These are phyloP conservation scores for Neosilurus mollespiculum DNA, from an alignment of 2,797 vertebrate genomes.

Conservation along the genomic window DNA sequence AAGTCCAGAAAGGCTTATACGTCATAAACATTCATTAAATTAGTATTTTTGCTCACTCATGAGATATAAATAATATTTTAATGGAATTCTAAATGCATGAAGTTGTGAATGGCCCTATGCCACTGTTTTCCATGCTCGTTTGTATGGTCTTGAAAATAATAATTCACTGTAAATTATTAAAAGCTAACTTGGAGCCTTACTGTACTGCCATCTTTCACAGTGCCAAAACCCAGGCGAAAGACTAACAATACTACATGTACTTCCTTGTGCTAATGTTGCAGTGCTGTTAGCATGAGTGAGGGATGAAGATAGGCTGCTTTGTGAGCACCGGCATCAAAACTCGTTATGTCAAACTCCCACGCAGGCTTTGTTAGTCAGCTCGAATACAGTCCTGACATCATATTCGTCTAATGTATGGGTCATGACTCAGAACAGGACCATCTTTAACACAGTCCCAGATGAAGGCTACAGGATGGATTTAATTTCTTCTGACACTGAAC, in stretches of 20 bases:
- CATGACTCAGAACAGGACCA: slow-evolving; percentile 37
- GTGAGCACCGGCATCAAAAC: slow-evolving; percentile 45
- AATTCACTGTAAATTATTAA: slow-evolving; percentile 13
- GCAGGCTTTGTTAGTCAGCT: slow-evolving; percentile 33
- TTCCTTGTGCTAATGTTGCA: slow-evolving; percentile 2
- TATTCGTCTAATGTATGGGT: slow-evolving; percentile 45
- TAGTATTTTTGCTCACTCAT: background rate
- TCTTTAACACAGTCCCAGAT: slow-evolving; percentile 47
- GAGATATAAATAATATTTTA: background rate
- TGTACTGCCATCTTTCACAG: background rate
- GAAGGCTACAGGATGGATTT: slow-evolving; percentile 53
- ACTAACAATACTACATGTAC: background rate
- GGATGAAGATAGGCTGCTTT: slow-evolving; percentile 27
- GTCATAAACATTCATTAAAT: background rate
- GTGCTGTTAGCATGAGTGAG: background rate
- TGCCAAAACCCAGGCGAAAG: background rate
- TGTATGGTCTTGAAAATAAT: background rate
- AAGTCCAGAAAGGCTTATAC: background rate
- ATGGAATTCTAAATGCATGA: background rate
- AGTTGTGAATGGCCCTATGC: background rate
- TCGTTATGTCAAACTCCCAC: slow-evolving; percentile 44
- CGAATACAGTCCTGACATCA: slow-evolving; percentile 51
- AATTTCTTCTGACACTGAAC: slow-evolving; percentile 35
- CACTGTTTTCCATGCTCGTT: background rate
- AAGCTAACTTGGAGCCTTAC: background rate